Evolutionary conservation across 2,797 vertebrate species (phyloP).

Genomic region (Nannoperca australis): DNA sequence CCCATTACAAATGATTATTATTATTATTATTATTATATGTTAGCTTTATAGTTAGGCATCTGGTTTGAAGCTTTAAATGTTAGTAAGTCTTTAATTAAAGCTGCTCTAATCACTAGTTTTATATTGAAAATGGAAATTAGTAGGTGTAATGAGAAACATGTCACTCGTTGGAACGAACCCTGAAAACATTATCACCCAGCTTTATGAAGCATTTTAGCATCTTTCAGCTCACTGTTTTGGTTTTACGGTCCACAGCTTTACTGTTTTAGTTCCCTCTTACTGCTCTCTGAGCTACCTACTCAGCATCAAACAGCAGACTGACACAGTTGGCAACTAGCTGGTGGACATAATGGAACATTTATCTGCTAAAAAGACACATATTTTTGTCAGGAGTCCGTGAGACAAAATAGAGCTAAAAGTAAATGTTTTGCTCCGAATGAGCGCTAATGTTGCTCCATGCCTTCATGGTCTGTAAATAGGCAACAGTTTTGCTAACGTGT

Average conservation of each 20-base stretch:
- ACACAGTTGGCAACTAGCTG: background rate
- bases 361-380: background rate
- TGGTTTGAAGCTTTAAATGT: background rate
- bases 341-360: background rate
- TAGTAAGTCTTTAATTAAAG: background rate
- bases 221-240: background rate
- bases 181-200: background rate
- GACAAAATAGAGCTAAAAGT: background rate
- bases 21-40: too few relatives aligned
- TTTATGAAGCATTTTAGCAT: background rate
- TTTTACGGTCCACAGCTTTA: background rate
- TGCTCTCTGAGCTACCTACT: background rate
- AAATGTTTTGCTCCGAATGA: background rate
- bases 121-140: background rate
- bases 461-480: background rate
- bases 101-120: background rate
- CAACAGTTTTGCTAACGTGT: too few relatives aligned
- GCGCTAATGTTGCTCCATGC: background rate
- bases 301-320: too few relatives aligned
- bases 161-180: background rate
- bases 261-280: background rate
- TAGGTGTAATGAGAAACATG: background rate
- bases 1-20: too few relatives aligned
- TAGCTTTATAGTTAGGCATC: too few relatives aligned
- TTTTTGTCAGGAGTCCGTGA: background rate